phyloP scores from a whole-genome alignment of 2,113 vertebrate species.

The Peromyscus maniculatus region DNA sequence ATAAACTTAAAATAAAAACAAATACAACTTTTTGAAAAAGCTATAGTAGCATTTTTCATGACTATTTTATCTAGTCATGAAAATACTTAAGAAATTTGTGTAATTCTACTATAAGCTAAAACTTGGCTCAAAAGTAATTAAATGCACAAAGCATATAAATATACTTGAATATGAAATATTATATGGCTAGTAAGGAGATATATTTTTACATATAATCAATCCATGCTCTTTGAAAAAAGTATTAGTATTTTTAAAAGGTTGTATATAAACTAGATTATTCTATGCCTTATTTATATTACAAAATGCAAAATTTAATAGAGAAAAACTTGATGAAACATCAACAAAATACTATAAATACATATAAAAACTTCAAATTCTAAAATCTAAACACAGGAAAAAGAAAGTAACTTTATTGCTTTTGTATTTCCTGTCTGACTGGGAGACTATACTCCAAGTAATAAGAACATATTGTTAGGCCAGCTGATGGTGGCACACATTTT shows the following conservation, averaged over 20 bases:
- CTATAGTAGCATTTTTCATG: constrained; percentile 61
- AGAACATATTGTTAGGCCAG: neutral
- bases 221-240: constrained; percentile 23
- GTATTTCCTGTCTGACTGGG: neutral
- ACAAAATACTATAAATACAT: neutral
- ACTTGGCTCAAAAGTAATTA: constrained; percentile 54
- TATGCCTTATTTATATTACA: constrained; percentile 47
- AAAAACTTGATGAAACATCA: constrained; percentile 38
- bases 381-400: neutral
- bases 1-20: neutral
- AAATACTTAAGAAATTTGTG: constrained; percentile 70
- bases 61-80: constrained; percentile 14
- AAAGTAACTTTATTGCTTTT: constrained; percentile 27
- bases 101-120: constrained; percentile 68
- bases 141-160: constrained; percentile 66
- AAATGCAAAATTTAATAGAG: constrained; percentile 61
- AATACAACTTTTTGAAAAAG: neutral
- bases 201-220: constrained; percentile 58
- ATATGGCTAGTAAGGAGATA: constrained; percentile 31
- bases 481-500: neutral
- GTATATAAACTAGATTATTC: constrained; percentile 61
- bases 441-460: neutral
- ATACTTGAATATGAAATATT: constrained; percentile 61
- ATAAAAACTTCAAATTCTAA: constrained; percentile 43
- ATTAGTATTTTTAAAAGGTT: constrained; percentile 37